These are phyloP conservation scores for Entomyzon cyanotis DNA, from an alignment of 2,113 vertebrate genomes.

Conservation along the genomic window DNA sequence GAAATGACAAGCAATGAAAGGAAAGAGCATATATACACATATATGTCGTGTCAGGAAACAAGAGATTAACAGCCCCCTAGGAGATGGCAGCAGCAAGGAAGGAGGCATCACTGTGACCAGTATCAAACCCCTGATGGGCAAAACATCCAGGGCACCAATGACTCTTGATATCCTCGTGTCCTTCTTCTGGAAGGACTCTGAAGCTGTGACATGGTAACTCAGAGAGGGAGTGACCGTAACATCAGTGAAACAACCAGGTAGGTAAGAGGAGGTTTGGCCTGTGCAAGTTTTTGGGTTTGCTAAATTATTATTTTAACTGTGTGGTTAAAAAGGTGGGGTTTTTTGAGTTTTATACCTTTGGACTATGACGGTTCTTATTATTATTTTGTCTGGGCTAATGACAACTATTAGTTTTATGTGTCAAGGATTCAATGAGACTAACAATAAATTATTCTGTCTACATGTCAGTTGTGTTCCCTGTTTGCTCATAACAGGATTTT, in stretches of 20 bases:
- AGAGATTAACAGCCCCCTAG: neutral
- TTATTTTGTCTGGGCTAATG: neutral
- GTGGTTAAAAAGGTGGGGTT: neutral
- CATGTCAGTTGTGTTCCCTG: neutral
- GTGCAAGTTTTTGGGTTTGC: neutral
- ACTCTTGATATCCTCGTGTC: neutral
- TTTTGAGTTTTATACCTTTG: neutral
- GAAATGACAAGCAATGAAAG: neutral
- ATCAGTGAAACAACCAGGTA: neutral
- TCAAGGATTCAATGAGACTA: neutral
- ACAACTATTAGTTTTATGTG: neutral
- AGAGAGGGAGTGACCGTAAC: neutral
- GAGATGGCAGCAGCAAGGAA: neutral
- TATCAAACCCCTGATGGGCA: neutral
- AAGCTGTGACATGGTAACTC: neutral
- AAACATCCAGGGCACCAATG: neutral
- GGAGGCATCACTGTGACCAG: fast-evolving
- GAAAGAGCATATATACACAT: neutral
- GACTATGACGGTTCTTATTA: neutral
- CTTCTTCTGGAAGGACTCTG: neutral
- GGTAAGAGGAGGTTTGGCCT: neutral
- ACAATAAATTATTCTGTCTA: neutral
- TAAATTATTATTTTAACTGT: neutral
- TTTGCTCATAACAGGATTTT: neutral
- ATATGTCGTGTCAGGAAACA: fast-evolving